A percentile compares a stretch with the other conserved stretches of the same genome.
phyloP scores from a whole-genome alignment of 2,888 invertebrate genomes.

The Nomada lathburiana region DNA sequence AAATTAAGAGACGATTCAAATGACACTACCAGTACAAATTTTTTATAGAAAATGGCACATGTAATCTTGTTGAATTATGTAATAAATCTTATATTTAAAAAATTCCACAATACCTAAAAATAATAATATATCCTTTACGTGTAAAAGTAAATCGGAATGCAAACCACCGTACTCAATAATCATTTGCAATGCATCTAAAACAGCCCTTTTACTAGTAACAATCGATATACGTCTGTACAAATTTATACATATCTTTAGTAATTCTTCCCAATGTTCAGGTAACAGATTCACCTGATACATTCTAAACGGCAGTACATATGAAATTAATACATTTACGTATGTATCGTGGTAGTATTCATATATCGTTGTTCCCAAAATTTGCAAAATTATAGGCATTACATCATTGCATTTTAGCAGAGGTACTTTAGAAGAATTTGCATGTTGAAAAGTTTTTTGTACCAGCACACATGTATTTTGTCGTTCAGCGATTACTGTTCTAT shows the following conservation, averaged over 20 bases:
- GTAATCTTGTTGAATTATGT: not conserved
- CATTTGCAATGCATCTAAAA: slow-evolving; percentile 84
- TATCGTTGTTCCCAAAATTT: slow-evolving; percentile 79
- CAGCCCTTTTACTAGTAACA: slow-evolving; percentile 83
- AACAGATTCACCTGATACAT: slow-evolving; percentile 85
- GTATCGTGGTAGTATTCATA: slow-evolving; percentile 84
- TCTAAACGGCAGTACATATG: slow-evolving; percentile 86
- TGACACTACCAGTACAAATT: not conserved
- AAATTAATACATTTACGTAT: slow-evolving; percentile 86
- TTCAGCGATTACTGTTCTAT: slow-evolving; percentile 69
- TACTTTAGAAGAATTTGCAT: slow-evolving; percentile 30
- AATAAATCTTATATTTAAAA: slow-evolving; percentile 27
- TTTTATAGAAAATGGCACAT: not conserved
- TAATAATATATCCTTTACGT: slow-evolving; percentile 73
- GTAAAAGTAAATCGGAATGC: slow-evolving; percentile 73
- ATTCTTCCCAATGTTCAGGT: slow-evolving; percentile 86
- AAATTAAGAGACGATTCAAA: slow-evolving; percentile 4
- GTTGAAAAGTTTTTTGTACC: slow-evolving; percentile 48
- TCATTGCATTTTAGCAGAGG: slow-evolving; percentile 43
- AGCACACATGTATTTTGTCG: slow-evolving; percentile 57
- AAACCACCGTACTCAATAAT: slow-evolving; percentile 84
- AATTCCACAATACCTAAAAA: slow-evolving; percentile 70
- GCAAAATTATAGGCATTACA: slow-evolving; percentile 69
- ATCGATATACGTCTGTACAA: slow-evolving; percentile 79
- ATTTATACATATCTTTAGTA: slow-evolving; percentile 69